Percentiles rank a stretch among this genome's conserved stretches.
phyloP scores from a whole-genome alignment of 2,797 vertebrate species.

The Anabacerthia variegaticeps region DNA sequence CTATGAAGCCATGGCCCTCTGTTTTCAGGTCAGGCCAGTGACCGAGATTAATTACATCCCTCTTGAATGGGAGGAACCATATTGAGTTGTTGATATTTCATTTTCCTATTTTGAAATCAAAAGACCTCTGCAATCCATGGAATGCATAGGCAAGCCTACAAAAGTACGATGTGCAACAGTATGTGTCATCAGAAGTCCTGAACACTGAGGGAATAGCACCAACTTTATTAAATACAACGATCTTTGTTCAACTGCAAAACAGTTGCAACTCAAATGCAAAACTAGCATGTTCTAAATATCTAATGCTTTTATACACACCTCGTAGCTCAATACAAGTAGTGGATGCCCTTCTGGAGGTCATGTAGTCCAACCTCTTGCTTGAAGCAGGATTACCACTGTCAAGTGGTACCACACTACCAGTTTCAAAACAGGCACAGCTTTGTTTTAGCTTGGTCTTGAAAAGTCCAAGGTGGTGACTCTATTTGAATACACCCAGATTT shows the following conservation, averaged over 20 bases:
- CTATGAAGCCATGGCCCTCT: not conserved
- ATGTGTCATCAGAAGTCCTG: not conserved
- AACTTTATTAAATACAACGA: not conserved
- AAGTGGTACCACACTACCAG: too few species aligned
- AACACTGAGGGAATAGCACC: not conserved
- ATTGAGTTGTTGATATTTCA: conserved; percentile 8
- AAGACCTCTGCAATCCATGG: conserved; percentile 2
- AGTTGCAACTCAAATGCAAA: not conserved
- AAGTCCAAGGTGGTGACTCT: not conserved
- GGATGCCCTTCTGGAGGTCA: not conserved
- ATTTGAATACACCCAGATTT: not conserved
- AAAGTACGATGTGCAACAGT: not conserved
- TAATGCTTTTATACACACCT: not conserved
- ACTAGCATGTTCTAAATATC: not conserved
- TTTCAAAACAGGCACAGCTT: not conserved
- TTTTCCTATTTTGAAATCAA: conserved; percentile 43
- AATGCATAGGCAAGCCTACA: not conserved
- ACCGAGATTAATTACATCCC: conserved; percentile 20
- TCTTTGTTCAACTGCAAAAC: not conserved
- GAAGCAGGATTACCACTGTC: not conserved
- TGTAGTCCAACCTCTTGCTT: not conserved
- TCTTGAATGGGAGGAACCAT: not conserved
- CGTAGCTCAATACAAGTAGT: not conserved
- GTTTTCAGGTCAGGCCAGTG: not conserved
- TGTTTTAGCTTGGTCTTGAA: not conserved